Conservation (phyloP, 1,140 invertebrate genomes). For the Samia ricini region DNA sequence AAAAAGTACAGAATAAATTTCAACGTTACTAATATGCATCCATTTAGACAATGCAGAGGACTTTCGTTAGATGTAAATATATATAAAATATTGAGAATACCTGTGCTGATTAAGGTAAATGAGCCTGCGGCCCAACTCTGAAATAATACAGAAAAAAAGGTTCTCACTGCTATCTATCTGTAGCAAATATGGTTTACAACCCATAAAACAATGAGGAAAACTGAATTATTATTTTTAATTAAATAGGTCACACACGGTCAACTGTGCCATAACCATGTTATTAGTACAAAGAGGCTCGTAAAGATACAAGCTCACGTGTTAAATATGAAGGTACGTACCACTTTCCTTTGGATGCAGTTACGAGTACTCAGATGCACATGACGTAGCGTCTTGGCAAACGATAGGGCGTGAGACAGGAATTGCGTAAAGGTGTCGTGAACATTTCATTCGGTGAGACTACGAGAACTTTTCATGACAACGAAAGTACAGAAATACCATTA, state of each 20-base stretch:
- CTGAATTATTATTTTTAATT: slow-evolving; percentile 13
- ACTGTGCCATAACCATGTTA: slow-evolving; percentile 29
- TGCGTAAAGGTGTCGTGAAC: slow-evolving; percentile 68
- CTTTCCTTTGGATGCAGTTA: slow-evolving; percentile 36
- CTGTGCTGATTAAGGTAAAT: no score
- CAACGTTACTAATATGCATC: no score
- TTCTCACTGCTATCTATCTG: no score
- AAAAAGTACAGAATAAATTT: no score
- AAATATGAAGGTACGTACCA: slow-evolving; percentile 34
- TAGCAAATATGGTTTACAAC: not conserved
- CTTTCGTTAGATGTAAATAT: no score
- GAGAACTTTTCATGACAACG: slow-evolving; percentile 50
- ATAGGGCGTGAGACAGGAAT: slow-evolving; percentile 54
- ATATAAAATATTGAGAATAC: no score
- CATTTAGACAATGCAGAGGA: no score
- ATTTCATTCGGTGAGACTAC: slow-evolving; percentile 51
- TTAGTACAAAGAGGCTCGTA: slow-evolving; percentile 33
- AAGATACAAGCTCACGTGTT: slow-evolving; percentile 43
- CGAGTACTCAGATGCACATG: slow-evolving; percentile 41
- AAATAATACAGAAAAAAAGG: no score
- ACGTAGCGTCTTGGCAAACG: slow-evolving; percentile 60
- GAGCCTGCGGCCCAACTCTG: no score
- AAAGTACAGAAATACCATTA: slow-evolving; percentile 62
- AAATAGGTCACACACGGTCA: slow-evolving; percentile 50
- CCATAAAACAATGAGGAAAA: not conserved